Base-by-base conservation (phyloP, 2,113 vertebrate genomes). In the Pan paniscus region DNA sequence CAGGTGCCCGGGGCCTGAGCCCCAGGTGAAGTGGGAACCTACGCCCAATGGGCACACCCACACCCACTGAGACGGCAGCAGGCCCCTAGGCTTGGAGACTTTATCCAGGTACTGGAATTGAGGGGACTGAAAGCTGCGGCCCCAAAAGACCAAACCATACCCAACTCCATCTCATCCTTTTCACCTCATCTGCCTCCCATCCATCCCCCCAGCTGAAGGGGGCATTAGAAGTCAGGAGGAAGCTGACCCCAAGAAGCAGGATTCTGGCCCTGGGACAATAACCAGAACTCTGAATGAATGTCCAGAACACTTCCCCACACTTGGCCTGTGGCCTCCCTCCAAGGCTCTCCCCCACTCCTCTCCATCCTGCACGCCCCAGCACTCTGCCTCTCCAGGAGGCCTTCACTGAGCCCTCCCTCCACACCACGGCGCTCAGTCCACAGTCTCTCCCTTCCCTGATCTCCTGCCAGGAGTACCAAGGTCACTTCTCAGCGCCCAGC, bases 1-100 rank as follows among this genome's bases (percentile, higher is more conserved):
- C 0, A 0, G 20, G 22, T 3, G 20, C n/a, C 16, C 7, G 10
- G 6, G 9, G 20, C 48, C 32, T 8, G 40, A 75, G 55, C 27
- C 25, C 48, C 38, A 18, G 1, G 3, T 2, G 32, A 86, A 27
- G 8, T 2, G 16, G 22, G 20, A 61, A 48, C 9, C 20, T 30
- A 40, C 6, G n/a, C 16, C 20, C 9, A 1, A 12, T 6, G 52
- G 23, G 59, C 68, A 83, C 50, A 20, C 3, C 43, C 30, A 2
- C 23, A 2, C 35, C 70, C 20, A 11, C n/a, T n/a, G n/a, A 11
- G 20, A 23, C 6, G 8, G 35, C 70, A 89, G 48, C 23, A 46
- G 70, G 1, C 17, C 52, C 55, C 70, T 35, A 20, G 59, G 32
- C 4, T 7, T 13, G 12, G 16, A 73, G 43, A 43, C 16, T 40